Evolutionary conservation across 1,140 invertebrate genomes (phyloP), one percentile per base, ranked within the genome.

Genomic region (Melipona quadrifasciata): DNA sequence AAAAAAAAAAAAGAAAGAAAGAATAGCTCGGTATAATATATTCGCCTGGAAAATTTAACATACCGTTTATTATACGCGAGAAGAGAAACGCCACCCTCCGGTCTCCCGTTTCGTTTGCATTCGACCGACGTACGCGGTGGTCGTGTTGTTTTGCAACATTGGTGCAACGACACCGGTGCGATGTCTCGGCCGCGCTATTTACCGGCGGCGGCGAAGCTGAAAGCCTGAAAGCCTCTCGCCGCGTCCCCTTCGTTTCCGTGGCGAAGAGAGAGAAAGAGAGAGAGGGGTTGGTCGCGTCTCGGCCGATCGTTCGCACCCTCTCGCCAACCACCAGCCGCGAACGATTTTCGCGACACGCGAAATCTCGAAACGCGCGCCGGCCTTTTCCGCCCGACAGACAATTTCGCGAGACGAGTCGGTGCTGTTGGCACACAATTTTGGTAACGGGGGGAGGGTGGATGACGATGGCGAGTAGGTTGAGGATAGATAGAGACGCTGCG

Each of bases 81-180:
- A 61, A 16, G 39, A 17, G 19, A 75, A 55, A 58, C 21, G 21
- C 16, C 24, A n/a, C n/a, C 2, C 24, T 39, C 27, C 31, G 24
- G 2, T 51, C 5, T 24, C 19, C 39, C 8, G n/a, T 70, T 70
- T 51, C n/a, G 27, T 68, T 79, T 21, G 14, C 65, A 57, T 80
- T 55, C 77, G 31, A 14, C 58, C 67, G 39, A 34, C 39, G 24
- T 34, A 55, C 31, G 51, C 34, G 57, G 61, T 47, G n/a, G n/a
- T n/a, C n/a, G 61, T 47, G 27, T 67, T 78, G 78, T 80, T 39
- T 58, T 53, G 51, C 78, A 80, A 70, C 78, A 53, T 11, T 31
- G 67, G 78, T 80, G 78, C 67, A 80, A 71, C 78, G 67, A 70
- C 53, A 71, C 31, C 78, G 67, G 58, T 51, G 67, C 39, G 39